Base-by-base conservation (phyloP, 2,888 invertebrate species). In the Encarsia formosa region DNA sequence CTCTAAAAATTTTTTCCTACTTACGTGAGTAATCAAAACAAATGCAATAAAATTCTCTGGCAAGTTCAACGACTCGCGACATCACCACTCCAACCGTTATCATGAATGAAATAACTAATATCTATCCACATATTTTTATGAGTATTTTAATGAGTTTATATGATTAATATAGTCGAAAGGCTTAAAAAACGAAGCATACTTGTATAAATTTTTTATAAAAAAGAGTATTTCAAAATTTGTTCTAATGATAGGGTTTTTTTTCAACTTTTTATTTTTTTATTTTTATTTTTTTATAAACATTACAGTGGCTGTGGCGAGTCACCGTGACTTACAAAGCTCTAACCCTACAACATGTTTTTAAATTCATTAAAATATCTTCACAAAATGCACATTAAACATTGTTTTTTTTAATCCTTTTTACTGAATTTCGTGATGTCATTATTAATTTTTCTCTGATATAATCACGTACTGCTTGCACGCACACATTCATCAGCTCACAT, bases 361-460 rank as follows among this genome's bases (percentile, higher is more conserved):
- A 32, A 37, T 41, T 37, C 38, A 24, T 29, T 50, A 34, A 50
- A 54, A 56, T 57, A 47, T 53, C 59, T 55, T 59, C 57, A 58
- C 60, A 59, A 55, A 58, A 59, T 54, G 52, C 57, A 62, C 59
- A 59, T 61, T 56, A 50, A 61, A 59, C 44, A 43, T 49, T 44
- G 46, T 37, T 54, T 54, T 19, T 49, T 5, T 37, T 40, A 19
- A 37, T 23, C 22, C 31, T 16, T 19, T 34, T 40, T 4, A 15
- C 6, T 6, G 4, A 31, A 31, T 31, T 31, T 31, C 15, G 15
- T n/a, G 11, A 31, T 19, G 15, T 38, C 23, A 16, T 15, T 23
- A 32, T 18, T 32, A 20, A 8, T 40, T 24, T n/a, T n/a, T n/a
- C n/a, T n/a, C n/a, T n/a, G n/a, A n/a, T n/a, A n/a, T n/a, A n/a